These are phyloP conservation scores for Centropus bengalensis DNA, from an alignment of 2,113 vertebrate species.

Conservation along the genomic window DNA sequence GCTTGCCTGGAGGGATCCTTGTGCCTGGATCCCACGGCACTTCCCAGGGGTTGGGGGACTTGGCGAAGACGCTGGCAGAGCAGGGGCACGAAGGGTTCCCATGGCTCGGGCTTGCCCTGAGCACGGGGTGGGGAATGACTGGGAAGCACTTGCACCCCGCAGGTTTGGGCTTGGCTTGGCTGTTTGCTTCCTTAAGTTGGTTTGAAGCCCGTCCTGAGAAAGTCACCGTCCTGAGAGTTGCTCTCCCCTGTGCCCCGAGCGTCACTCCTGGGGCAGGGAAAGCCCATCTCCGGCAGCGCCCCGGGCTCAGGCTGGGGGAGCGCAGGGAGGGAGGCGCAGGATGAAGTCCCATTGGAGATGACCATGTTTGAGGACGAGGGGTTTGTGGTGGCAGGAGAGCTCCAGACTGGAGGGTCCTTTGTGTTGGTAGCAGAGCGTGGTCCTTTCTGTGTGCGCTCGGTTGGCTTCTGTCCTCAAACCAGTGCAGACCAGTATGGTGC, in stretches of 20 bases:
- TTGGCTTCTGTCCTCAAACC: not conserved
- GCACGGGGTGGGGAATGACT: accelerated
- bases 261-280: not conserved
- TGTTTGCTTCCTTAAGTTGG: not conserved
- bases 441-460: not conserved
- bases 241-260: not conserved
- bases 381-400: not conserved
- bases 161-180: not conserved
- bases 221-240: not conserved
- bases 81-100: accelerated
- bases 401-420: not conserved
- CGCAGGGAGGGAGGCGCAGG: accelerated
- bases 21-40: not conserved
- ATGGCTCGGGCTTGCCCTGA: accelerated
- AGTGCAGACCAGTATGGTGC: not conserved
- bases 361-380: not conserved
- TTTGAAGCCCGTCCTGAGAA: not conserved
- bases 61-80: not conserved
- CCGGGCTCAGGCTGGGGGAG: not conserved
- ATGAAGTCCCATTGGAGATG: accelerated
- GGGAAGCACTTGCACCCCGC: not conserved
- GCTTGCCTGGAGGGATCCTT: not conserved
- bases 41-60: not conserved
- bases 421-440: not conserved
- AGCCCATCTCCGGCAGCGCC: not conserved